Conservation (phyloP, 1,140 invertebrate species). For the Panonychus citri region DNA sequence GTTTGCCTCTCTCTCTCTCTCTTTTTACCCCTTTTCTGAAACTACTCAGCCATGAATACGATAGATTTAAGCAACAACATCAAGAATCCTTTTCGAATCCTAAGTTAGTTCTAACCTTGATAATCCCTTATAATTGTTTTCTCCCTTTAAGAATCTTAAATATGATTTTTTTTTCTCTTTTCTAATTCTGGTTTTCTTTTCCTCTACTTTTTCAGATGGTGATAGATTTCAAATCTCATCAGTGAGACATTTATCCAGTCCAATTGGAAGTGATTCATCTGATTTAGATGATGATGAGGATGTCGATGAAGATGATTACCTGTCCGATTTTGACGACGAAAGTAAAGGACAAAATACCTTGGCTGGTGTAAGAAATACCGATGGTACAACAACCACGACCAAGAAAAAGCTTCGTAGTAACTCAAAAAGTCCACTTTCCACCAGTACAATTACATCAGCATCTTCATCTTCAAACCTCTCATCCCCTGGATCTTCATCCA, state of each 20-base stretch:
- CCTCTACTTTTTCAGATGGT: conserved; percentile 4
- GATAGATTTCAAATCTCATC: conserved; percentile 15
- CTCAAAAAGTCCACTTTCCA: neutral
- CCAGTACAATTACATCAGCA: no score
- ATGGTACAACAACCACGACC: neutral
- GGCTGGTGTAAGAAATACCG: no score
- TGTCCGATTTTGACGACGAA: conserved; percentile 1
- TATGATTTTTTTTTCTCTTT: neutral
- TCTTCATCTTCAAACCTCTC: no score
- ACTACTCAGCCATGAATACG: no score
- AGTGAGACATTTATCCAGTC: conserved; percentile 12
- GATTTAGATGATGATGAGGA: conserved; percentile 9
- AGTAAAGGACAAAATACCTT: neutral
- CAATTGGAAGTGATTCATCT: conserved; percentile 15
- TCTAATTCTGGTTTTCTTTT: neutral
- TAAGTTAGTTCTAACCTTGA: neutral
- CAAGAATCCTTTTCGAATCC: neutral
- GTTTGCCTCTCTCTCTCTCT: neutral
- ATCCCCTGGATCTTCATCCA: no score
- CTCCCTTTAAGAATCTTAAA: neutral
- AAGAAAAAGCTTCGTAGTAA: neutral
- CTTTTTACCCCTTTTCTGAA: neutral
- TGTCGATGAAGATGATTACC: conserved; percentile 18
- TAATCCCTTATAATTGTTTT: neutral
- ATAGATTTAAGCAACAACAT: no score